Evolutionary conservation across 2,888 invertebrate genomes (phyloP).

Genomic region (Allolobophora icterica): DNA sequence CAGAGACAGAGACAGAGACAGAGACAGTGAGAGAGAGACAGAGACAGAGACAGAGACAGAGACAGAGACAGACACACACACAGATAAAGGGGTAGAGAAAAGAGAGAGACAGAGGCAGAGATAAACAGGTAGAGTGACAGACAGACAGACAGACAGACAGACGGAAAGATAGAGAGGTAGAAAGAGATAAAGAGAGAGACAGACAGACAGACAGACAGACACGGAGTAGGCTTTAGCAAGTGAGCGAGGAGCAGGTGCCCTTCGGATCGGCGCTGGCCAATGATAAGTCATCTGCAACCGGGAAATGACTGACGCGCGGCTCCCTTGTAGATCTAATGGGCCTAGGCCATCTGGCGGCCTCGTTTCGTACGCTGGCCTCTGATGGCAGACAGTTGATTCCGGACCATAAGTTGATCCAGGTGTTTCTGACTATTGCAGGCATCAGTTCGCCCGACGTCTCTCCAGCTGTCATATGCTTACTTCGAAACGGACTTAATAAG

Average conservation of each 20-base stretch:
- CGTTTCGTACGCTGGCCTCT: background rate
- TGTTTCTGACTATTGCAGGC: background rate
- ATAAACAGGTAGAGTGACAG: too few relatives aligned
- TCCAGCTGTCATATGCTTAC: background rate
- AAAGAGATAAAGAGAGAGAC: too few relatives aligned
- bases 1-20: too few relatives aligned
- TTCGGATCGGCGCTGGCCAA: background rate
- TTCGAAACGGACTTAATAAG: background rate
- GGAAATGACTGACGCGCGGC: background rate
- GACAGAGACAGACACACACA: too few relatives aligned
- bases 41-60: too few relatives aligned
- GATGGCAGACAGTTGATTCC: background rate
- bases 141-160: too few relatives aligned
- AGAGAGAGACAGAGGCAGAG: too few relatives aligned
- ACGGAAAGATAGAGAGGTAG: too few relatives aligned
- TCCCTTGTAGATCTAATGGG: background rate
- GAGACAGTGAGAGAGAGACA: too few relatives aligned
- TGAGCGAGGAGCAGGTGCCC: background rate
- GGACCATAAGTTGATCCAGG: background rate
- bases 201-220: too few relatives aligned
- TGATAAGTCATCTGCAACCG: background rate
- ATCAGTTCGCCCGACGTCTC: background rate
- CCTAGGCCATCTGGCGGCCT: background rate
- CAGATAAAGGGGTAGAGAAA: too few relatives aligned
- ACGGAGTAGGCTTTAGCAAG: background rate